phyloP scores from a whole-genome alignment of 2,888 invertebrate species.

The Therioaphis trifolii region DNA sequence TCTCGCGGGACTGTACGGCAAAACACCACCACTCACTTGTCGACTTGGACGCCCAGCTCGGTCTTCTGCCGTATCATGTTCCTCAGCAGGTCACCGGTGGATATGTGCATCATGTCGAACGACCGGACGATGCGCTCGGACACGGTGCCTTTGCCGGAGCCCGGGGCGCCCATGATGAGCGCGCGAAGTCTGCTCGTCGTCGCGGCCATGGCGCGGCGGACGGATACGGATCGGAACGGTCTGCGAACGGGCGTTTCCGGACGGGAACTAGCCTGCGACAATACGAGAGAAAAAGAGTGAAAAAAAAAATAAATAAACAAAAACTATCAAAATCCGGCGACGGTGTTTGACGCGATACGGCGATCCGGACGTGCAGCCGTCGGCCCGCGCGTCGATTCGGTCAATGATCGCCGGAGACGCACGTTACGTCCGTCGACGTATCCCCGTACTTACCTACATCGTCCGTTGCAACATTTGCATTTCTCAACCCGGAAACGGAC shows the following conservation, averaged over 20 bases:
- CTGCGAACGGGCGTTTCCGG: too few relatives aligned
- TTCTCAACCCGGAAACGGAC: neutral
- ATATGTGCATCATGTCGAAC: conserved; percentile 86
- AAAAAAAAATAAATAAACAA: too few relatives aligned
- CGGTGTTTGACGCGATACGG: too few relatives aligned
- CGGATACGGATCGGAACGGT: too few relatives aligned
- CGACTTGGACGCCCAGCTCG: conserved; percentile 77
- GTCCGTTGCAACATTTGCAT: neutral
- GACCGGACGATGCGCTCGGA: conserved; percentile 88
- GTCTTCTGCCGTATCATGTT: conserved; percentile 83
- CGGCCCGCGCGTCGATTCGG: too few relatives aligned
- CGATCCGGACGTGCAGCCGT: too few relatives aligned
- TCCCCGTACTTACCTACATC: neutral
- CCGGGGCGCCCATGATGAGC: conserved; percentile 92
- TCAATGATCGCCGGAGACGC: neutral
- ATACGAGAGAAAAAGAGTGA: too few relatives aligned
- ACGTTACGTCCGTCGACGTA: neutral
- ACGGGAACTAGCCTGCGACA: too few relatives aligned
- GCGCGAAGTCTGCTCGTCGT: conserved; percentile 72
- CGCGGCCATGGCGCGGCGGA: neutral
- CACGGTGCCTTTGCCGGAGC: conserved; percentile 93
- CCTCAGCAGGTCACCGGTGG: conserved; percentile 92
- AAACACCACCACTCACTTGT: too few relatives aligned
- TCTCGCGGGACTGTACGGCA: too few relatives aligned
- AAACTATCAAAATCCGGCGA: too few relatives aligned